Evolutionary conservation across 2,888 invertebrate species (phyloP).

Genomic region (Agrotis clavis): DNA sequence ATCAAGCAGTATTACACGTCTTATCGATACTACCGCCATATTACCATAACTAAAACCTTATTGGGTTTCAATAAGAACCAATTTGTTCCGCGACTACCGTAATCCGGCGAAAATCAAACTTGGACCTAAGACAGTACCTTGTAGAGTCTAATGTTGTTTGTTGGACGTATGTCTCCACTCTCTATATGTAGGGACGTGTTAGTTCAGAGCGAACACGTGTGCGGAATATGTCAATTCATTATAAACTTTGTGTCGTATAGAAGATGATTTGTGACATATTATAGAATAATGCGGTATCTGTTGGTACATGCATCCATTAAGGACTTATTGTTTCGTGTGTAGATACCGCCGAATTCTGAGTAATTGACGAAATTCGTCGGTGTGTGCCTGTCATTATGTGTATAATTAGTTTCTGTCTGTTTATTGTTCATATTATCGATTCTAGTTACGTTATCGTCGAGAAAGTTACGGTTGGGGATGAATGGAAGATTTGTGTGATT

Average conservation of each 20-base stretch:
- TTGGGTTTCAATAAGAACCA: constrained; percentile 71
- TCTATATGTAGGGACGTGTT: constrained; percentile 70
- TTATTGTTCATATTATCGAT: constrained; percentile 74
- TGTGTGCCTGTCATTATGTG: constrained; percentile 73
- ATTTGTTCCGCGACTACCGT: constrained; percentile 65
- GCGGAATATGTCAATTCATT: constrained; percentile 90
- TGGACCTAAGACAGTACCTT: constrained; percentile 25
- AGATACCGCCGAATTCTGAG: constrained; percentile 79
- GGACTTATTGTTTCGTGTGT: constrained; percentile 83
- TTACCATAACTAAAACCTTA: constrained; percentile 64
- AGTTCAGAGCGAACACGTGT: constrained; percentile 82
- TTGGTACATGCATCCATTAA: constrained; percentile 83
- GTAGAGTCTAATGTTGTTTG: constrained; percentile 66
- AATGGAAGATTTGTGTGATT: constrained; percentile 57
- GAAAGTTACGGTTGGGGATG: constrained; percentile 54
- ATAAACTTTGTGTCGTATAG: constrained; percentile 88
- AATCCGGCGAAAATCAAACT: constrained; percentile 12
- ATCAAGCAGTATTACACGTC: constrained; percentile 71
- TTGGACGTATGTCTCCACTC: constrained; percentile 26
- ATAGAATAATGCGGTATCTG: constrained; percentile 88
- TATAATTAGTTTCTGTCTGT: constrained; percentile 79
- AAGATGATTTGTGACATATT: constrained; percentile 90
- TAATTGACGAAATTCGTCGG: constrained; percentile 84
- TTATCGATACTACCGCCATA: constrained; percentile 66
- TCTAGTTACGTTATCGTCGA: constrained; percentile 67